These are phyloP conservation scores for Copidosoma floridanum DNA, from an alignment of 1,140 invertebrate species.

Conservation along the genomic window DNA sequence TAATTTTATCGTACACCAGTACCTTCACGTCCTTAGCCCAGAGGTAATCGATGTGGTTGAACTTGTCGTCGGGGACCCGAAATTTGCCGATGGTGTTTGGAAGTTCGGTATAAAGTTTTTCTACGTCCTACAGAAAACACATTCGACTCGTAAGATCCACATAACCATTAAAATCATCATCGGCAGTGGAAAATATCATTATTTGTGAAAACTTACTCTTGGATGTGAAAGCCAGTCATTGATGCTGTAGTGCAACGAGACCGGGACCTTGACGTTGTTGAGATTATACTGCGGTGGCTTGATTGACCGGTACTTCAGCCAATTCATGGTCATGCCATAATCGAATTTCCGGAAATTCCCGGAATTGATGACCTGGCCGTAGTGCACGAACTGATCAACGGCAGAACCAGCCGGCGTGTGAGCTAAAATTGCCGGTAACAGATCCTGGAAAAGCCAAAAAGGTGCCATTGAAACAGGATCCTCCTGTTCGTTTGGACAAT, in stretches of 20 bases:
- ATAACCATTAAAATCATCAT: neutral
- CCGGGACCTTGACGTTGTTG: neutral
- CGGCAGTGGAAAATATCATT: neutral
- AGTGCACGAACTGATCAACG: conserved; percentile 66
- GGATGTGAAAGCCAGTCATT: conserved; percentile 2
- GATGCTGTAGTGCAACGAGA: neutral
- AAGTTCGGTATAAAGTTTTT: neutral
- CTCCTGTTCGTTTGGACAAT: too few species aligned
- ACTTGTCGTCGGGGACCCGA: neutral
- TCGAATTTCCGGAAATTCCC: conserved; percentile 35
- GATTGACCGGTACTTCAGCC: neutral
- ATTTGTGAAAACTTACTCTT: neutral
- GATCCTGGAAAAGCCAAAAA: conserved; percentile 37
- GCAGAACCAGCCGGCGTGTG: conserved; percentile 74
- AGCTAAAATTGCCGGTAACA: conserved; percentile 63
- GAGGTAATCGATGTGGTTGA: conserved; percentile 7
- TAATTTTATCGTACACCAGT: neutral
- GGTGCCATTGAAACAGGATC: too few species aligned
- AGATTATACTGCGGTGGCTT: neutral
- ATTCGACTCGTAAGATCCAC: too few species aligned
- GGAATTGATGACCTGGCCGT: conserved; percentile 58
- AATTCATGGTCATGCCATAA: neutral
- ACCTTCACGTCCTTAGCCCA: neutral
- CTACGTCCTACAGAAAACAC: conserved; percentile 1
- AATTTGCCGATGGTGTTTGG: neutral